Conservation (phyloP, 1,140 invertebrate species). For the Eupristina koningsbergeri region DNA sequence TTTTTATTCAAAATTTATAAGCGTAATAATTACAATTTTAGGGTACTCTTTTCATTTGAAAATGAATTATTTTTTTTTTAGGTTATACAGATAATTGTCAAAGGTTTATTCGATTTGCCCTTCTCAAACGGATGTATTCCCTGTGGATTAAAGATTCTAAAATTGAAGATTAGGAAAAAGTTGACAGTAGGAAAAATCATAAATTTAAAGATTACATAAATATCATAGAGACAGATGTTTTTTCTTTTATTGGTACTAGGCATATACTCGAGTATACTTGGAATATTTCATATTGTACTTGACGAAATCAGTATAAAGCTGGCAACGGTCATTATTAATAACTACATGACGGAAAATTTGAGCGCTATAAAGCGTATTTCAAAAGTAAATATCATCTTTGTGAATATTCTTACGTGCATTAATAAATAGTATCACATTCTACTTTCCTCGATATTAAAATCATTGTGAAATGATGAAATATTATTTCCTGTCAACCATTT, state of each 20-base stretch:
- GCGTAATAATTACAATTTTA: too few relatives aligned
- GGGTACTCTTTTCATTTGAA: neutral
- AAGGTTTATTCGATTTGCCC: conserved; percentile 10
- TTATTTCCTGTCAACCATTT: neutral
- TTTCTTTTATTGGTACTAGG: neutral
- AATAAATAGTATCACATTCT: too few relatives aligned
- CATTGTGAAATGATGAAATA: neutral
- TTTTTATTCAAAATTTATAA: too few relatives aligned
- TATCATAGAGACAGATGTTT: conserved; percentile 32
- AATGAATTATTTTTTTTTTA: neutral
- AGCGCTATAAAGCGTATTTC: neutral
- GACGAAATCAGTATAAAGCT: neutral
- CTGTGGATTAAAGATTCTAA: conserved; percentile 24
- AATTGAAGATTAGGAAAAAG: neutral
- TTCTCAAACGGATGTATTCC: conserved; percentile 24
- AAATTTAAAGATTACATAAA: conserved; percentile 38
- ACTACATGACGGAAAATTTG: neutral
- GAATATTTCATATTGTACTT: conserved; percentile 13
- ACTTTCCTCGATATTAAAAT: neutral
- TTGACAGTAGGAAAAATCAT: conserved; percentile 20
- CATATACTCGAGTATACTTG: conserved; percentile 5
- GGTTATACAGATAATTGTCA: neutral
- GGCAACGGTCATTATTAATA: conserved; percentile 30
- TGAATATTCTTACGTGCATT: too few relatives aligned
- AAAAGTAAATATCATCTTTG: neutral